Conservation (phyloP, 2,888 invertebrate genomes). For the Cerceris ruficornis region DNA sequence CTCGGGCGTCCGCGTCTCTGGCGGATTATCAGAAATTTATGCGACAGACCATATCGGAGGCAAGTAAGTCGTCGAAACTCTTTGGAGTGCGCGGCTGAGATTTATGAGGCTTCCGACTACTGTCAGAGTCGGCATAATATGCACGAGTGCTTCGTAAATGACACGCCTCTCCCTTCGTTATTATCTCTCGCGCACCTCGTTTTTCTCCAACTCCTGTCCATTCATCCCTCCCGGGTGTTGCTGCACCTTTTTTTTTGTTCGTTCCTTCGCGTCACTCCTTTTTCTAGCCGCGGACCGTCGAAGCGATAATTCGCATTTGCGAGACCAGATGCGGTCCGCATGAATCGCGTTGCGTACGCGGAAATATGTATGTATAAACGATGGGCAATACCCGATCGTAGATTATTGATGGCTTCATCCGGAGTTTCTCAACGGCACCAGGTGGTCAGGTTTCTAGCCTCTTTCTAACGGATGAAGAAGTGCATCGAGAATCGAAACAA, state of each 20-base stretch:
- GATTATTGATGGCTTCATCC: conserved; percentile 74
- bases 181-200: conserved; percentile 43
- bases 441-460: conserved; percentile 63
- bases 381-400: conserved; percentile 55
- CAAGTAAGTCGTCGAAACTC: conserved; percentile 60
- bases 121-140: conserved; percentile 43
- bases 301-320: conserved; percentile 48
- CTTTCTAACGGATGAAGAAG: conserved; percentile 56
- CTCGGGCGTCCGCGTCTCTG: background rate
- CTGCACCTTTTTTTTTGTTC: conserved; percentile 13
- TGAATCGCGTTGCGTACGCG: conserved; percentile 7
- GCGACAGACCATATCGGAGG: conserved; percentile 51
- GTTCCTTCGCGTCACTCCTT: conserved; percentile 44
- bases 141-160: conserved; percentile 49
- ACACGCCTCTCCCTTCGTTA: conserved; percentile 47
- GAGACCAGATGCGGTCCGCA: conserved; percentile 52
- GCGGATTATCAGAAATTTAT: conserved; percentile 49
- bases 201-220: conserved; percentile 32
- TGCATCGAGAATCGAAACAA: conserved; percentile 45
- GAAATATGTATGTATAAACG: conserved; percentile 24
- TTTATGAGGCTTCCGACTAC: conserved; percentile 45
- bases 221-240: conserved; percentile 28
- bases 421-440: conserved; percentile 54
- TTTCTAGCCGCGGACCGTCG: conserved; percentile 19
- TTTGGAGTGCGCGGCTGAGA: conserved; percentile 29